These are phyloP conservation scores for Emmelina monodactyla DNA, from an alignment of 2,888 invertebrate genomes.

Conservation along the genomic window DNA sequence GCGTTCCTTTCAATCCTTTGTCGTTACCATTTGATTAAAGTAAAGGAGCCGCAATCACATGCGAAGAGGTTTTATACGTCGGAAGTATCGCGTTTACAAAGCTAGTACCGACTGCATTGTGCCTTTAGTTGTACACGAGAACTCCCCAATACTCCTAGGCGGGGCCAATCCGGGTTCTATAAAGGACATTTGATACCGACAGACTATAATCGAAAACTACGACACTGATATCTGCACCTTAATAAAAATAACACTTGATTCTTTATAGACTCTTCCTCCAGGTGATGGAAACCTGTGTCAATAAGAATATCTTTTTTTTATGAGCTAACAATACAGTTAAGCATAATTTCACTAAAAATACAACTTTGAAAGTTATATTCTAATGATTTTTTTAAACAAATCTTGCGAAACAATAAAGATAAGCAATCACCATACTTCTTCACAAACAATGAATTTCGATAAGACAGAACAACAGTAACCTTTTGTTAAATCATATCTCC, in stretches of 20 bases:
- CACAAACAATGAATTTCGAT: no score
- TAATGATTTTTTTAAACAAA: no score
- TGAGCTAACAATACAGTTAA: no score
- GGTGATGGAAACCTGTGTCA: no score
- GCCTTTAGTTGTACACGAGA: slow-evolving; percentile 13
- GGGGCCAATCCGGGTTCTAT: slow-evolving; percentile 45
- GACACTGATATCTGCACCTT: slow-evolving; percentile 30
- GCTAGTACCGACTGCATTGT: slow-evolving; percentile 56
- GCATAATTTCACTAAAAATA: no score
- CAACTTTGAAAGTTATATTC: no score
- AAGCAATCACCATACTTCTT: no score
- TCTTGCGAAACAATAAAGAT: no score
- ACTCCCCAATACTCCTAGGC: slow-evolving; percentile 24
- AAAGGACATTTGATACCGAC: slow-evolving; percentile 34
- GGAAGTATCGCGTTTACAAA: slow-evolving; percentile 67
- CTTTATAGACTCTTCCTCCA: not conserved
- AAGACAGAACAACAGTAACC: no score
- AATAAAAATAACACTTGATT: slow-evolving; percentile 22
- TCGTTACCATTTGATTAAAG: slow-evolving; percentile 61
- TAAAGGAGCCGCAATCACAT: slow-evolving; percentile 59
- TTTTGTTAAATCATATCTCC: no score
- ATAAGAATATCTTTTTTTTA: no score
- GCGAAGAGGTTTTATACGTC: slow-evolving; percentile 45
- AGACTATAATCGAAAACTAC: slow-evolving; percentile 31
- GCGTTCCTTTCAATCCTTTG: slow-evolving; percentile 62